These are phyloP conservation scores for Dasyprocta punctata DNA, from an alignment of 2,113 vertebrate genomes.

Conservation along the genomic window DNA sequence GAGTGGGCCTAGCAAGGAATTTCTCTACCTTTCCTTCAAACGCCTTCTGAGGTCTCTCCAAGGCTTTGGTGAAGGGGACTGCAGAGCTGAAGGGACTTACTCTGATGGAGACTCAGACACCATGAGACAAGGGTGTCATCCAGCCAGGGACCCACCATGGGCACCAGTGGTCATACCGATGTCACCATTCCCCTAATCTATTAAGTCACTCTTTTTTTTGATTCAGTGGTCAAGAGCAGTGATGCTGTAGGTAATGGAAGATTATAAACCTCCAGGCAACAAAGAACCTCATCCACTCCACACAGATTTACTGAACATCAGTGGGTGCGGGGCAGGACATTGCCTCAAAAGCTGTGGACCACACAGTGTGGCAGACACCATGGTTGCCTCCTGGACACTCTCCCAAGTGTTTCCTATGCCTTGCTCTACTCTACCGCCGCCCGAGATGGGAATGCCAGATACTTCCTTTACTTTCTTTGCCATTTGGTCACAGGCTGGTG, in stretches of 20 bases:
- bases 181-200: neutral
- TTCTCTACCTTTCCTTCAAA: neutral
- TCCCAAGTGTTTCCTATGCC: neutral
- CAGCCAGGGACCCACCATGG: neutral
- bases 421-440: too few species aligned
- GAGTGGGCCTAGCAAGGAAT: neutral
- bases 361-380: fast-evolving
- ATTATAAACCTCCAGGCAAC: neutral
- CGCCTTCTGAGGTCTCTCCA: neutral
- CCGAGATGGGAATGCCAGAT: neutral
- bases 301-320: neutral
- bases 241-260: neutral
- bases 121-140: neutral
- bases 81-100: too few species aligned
- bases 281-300: neutral
- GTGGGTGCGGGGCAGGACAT: too few species aligned
- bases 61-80: neutral
- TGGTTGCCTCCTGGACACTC: too few species aligned
- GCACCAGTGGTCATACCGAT: neutral
- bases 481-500: too few species aligned
- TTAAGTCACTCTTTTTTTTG: neutral
- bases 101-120: neutral
- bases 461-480: neutral
- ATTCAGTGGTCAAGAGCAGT: neutral
- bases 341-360: neutral